These are phyloP conservation scores for Eurosta solidaginis DNA, from an alignment of 1,140 invertebrate species.

Conservation along the genomic window DNA sequence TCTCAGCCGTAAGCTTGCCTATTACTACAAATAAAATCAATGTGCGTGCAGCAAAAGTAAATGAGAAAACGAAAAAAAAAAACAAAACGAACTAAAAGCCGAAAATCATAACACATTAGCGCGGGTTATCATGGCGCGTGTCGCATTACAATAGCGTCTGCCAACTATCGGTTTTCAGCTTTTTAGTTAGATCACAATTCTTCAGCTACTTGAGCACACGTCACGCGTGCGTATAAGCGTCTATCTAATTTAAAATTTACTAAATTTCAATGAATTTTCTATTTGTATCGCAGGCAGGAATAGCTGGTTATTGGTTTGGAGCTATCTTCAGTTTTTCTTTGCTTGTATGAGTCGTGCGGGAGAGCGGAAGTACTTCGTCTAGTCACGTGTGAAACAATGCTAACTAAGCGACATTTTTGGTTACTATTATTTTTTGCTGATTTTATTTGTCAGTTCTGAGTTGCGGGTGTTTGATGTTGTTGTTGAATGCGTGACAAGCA, in stretches of 20 bases:
- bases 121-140: neutral
- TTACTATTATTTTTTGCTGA: too few species aligned
- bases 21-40: neutral
- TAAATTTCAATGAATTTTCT: neutral
- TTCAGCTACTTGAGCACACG: neutral
- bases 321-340: neutral
- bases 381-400: too few species aligned
- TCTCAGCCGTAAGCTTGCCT: neutral
- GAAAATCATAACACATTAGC: constrained; percentile 9
- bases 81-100: neutral
- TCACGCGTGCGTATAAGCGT: neutral
- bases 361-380: too few species aligned
- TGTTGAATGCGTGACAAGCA: neutral
- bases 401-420: too few species aligned
- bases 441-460: too few species aligned
- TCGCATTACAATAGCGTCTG: neutral
- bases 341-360: too few species aligned
- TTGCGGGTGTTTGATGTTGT: neutral
- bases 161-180: neutral
- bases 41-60: neutral
- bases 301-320: neutral
- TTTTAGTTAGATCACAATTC: neutral
- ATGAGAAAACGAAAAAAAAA: neutral
- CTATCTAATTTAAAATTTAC: neutral
- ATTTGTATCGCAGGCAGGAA: neutral